Evolutionary conservation across 92 coral and sea anemone species (phyloP).

Genomic region (Epizoanthus rinbou): DNA sequence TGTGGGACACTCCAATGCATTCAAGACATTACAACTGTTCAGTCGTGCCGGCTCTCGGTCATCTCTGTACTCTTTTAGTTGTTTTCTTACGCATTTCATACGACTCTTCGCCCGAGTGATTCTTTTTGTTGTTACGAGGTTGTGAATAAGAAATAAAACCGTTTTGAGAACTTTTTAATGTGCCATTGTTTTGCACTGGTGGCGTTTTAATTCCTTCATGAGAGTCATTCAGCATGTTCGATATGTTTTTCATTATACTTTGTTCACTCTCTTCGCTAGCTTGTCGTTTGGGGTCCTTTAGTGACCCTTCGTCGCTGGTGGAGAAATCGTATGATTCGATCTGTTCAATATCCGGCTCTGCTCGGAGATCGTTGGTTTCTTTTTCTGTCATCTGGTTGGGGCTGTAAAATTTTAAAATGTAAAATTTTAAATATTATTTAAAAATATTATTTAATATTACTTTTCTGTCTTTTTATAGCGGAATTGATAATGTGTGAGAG

Average conservation of each 20-base stretch:
- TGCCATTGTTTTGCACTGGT: not conserved
- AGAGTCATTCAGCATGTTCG: not conserved
- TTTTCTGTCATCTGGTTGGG: not conserved
- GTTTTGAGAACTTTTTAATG: slow-evolving; percentile 4
- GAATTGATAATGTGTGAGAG: slow-evolving; percentile 10
- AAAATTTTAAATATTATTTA: too few species aligned
- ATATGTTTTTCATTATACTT: not conserved
- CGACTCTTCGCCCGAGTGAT: not conserved
- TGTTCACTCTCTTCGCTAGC: not conserved
- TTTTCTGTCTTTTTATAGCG: not conserved
- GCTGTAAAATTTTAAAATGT: too few species aligned
- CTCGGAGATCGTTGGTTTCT: not conserved
- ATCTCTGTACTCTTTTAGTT: slow-evolving; percentile 17
- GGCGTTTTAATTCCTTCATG: not conserved
- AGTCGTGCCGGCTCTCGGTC: not conserved
- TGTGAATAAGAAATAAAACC: slow-evolving; percentile 13
- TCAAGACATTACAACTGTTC: not conserved
- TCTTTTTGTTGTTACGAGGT: not conserved
- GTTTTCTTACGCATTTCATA: slow-evolving; percentile 30
- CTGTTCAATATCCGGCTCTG: slow-evolving; percentile 7
- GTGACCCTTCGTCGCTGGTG: slow-evolving; percentile 27
- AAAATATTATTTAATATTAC: too few species aligned
- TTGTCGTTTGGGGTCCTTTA: not conserved
- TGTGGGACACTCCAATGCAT: slow-evolving; percentile 31
- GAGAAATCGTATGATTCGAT: slow-evolving; percentile 31